Conservation (phyloP, 1,140 invertebrate genomes). For the Aphaenogaster ashmeadi region DNA sequence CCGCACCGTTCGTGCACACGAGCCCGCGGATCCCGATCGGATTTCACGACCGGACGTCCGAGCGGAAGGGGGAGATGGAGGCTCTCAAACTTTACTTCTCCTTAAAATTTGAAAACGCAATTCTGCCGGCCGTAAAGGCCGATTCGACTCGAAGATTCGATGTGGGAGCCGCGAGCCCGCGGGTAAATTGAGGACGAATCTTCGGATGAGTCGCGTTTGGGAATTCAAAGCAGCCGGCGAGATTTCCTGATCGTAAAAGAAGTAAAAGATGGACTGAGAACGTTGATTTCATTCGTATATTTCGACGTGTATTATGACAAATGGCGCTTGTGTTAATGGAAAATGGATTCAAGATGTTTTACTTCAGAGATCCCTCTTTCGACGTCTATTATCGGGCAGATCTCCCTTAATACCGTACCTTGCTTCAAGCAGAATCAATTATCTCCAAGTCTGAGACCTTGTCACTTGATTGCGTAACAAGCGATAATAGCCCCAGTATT, state of each 20-base stretch:
- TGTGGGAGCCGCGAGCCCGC: background rate
- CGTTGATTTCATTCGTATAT: background rate
- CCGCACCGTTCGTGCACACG: background rate
- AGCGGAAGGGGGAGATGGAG: background rate
- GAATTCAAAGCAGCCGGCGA: background rate
- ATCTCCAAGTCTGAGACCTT: constrained; percentile 1
- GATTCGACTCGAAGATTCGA: background rate
- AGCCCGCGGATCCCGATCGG: background rate
- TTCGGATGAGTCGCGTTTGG: background rate
- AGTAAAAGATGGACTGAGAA: background rate
- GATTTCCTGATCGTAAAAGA: background rate
- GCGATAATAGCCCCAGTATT: background rate
- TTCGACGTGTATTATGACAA: background rate
- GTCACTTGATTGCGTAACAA: constrained; percentile 38
- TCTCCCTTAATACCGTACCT: background rate
- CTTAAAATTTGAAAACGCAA: constrained; percentile 30
- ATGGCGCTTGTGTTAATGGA: background rate
- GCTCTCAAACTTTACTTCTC: background rate
- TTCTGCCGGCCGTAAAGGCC: constrained; percentile 30
- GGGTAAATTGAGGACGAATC: background rate
- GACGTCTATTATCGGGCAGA: constrained; percentile 1
- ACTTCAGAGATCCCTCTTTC: background rate
- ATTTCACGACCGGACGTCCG: constrained; percentile 22
- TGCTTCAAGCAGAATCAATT: constrained; percentile 25
- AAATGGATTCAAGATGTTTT: constrained; percentile 11